Conservation (phyloP, 2,113 vertebrate genomes). For the Guaruba guarouba region DNA sequence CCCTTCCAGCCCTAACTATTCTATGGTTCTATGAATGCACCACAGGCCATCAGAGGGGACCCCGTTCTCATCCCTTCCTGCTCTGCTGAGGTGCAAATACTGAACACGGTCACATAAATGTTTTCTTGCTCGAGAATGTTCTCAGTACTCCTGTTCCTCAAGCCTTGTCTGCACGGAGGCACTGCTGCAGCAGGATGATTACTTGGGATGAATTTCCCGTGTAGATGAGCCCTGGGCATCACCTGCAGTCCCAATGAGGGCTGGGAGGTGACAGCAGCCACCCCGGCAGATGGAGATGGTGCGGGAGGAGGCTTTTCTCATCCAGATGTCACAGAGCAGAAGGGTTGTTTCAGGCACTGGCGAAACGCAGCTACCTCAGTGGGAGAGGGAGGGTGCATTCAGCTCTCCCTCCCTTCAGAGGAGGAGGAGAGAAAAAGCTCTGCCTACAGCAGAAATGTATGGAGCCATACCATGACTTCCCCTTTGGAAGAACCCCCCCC, state of each 20-base stretch:
- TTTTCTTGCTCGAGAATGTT: not conserved
- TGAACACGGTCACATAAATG: not conserved
- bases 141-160: not conserved
- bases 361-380: not conserved
- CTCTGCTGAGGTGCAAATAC: not conserved
- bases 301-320: not conserved
- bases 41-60: not conserved
- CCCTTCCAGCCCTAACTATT: no score
- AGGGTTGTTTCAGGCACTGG: not conserved
- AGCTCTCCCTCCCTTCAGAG: not conserved
- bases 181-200: not conserved
- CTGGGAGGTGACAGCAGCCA: not conserved
- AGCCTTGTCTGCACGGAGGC: not conserved
- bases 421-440: not conserved
- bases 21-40: not conserved
- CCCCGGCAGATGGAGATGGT: not conserved
- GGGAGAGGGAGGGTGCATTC: not conserved
- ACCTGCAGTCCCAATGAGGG: not conserved
- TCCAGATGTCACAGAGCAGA: not conserved
- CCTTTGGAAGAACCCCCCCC: not conserved
- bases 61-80: not conserved
- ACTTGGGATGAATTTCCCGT: rapidly evolving
- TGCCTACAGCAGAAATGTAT: not conserved
- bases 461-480: not conserved
- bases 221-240: not conserved